A percentile compares a stretch with the other conserved stretches of the same genome.
These are phyloP conservation scores for Rhinophrynus dorsalis DNA, from an alignment of 2,797 vertebrate genomes.

Conservation along the genomic window DNA sequence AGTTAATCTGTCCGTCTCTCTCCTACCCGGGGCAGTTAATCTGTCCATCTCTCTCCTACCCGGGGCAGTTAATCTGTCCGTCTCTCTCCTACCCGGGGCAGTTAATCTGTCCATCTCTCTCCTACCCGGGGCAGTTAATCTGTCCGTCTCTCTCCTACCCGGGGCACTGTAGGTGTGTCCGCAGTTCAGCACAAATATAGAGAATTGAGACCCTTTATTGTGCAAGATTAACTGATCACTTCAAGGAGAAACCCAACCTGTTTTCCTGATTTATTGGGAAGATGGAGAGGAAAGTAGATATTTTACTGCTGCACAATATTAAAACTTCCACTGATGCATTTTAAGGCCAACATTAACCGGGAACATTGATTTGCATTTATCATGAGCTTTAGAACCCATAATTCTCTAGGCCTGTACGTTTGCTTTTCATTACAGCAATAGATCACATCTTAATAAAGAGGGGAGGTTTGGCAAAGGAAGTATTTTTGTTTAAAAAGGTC, in stretches of 20 bases:
- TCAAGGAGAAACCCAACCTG: background rate
- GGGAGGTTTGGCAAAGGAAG: constrained; percentile 10
- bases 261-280: constrained; percentile 1
- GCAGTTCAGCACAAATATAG: background rate
- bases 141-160: too few relatives aligned
- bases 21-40: too few relatives aligned
- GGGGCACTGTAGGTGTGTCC: background rate
- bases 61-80: too few relatives aligned
- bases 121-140: too few relatives aligned
- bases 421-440: constrained; percentile 12
- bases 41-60: too few relatives aligned
- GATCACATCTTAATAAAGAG: constrained; percentile 36
- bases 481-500: constrained; percentile 35
- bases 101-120: too few relatives aligned
- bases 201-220: background rate
- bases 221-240: background rate
- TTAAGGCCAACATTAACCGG: constrained; percentile 17
- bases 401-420: background rate
- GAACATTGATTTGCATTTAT: constrained; percentile 32
- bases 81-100: too few relatives aligned
- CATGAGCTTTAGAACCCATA: constrained; percentile 10
- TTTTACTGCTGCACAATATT: constrained; percentile 26
- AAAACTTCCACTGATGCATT: constrained; percentile 12
- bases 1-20: too few relatives aligned
- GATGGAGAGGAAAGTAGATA: constrained; percentile 8